Evolutionary conservation across 2,888 invertebrate genomes (phyloP).

Genomic region (Monoplex corrugatus): DNA sequence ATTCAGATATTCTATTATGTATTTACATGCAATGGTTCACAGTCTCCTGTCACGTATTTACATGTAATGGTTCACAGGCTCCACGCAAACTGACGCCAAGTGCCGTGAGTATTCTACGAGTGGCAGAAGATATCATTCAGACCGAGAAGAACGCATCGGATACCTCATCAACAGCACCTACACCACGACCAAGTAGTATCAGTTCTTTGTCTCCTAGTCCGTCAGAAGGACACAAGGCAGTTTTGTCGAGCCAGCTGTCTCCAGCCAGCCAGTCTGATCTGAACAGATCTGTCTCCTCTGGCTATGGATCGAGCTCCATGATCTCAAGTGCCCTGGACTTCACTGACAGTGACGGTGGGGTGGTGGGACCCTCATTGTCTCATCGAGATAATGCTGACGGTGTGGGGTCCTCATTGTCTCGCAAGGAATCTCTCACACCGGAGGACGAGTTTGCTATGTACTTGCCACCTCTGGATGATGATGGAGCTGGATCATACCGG

Average conservation of each 20-base stretch:
- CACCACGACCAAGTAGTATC: not conserved
- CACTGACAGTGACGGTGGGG: not conserved
- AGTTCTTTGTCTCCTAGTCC: no score
- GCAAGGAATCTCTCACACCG: not conserved
- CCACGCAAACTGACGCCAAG: slow-evolving; percentile 70
- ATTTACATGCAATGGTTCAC: not conserved
- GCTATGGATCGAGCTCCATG: not conserved
- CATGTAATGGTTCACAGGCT: no score
- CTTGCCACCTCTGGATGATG: not conserved
- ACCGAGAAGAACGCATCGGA: slow-evolving; percentile 54
- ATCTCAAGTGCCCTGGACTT: not conserved
- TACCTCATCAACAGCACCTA: not conserved
- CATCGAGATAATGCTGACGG: no score
- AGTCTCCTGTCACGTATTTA: no score
- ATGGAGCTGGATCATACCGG: not conserved
- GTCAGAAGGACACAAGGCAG: not conserved
- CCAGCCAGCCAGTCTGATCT: not conserved
- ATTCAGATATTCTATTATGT: not conserved
- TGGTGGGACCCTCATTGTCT: not conserved
- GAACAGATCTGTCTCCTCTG: slow-evolving; percentile 11
- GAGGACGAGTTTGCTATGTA: slow-evolving; percentile 8
- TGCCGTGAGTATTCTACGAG: slow-evolving; percentile 69
- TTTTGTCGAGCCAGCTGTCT: not conserved
- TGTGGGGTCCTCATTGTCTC: not conserved
- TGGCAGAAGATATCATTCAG: slow-evolving; percentile 65